Conservation (phyloP, 2,888 invertebrate species). For the Flabesymbios commensalis region DNA sequence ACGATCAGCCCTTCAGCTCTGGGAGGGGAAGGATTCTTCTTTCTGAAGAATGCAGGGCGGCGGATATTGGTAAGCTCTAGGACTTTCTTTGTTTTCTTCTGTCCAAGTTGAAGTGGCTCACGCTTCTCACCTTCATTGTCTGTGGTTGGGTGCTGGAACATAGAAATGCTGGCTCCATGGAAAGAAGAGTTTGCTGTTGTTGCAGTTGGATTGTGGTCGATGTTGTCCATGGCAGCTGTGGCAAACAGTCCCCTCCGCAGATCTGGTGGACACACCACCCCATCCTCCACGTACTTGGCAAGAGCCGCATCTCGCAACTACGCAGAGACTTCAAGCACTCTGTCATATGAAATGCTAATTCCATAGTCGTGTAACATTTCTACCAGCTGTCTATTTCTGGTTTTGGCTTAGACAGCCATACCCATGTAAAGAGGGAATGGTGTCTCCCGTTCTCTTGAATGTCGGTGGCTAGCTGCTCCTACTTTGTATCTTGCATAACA, state of each 20-base stretch:
- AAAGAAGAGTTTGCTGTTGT: conserved; percentile 28
- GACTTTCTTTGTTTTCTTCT: conserved; percentile 13
- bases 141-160: conserved; percentile 30
- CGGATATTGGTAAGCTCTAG: conserved; percentile 28
- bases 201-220: conserved; percentile 35
- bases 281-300: conserved; percentile 18
- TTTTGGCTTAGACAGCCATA: conserved; percentile 32
- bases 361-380: conserved; percentile 30
- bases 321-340: conserved; percentile 37
- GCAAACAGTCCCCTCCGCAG: conserved; percentile 33
- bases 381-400: conserved; percentile 30
- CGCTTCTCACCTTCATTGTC: conserved; percentile 16
- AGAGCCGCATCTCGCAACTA: conserved; percentile 24
- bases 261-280: conserved; percentile 18
- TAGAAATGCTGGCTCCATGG: conserved; percentile 34
- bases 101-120: conserved; percentile 1
- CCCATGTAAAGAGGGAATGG: conserved; percentile 31
- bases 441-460: conserved; percentile 16
- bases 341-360: conserved; percentile 35
- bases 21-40: conserved; percentile 17
- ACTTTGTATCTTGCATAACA: conserved; percentile 15
- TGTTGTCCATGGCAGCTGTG: conserved; percentile 36
- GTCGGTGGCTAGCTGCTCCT: conserved; percentile 13
- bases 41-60: conserved; percentile 16
- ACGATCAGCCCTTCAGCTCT: neutral